phyloP scores from a whole-genome alignment of 1,140 invertebrate genomes.

The Periplaneta americana region DNA sequence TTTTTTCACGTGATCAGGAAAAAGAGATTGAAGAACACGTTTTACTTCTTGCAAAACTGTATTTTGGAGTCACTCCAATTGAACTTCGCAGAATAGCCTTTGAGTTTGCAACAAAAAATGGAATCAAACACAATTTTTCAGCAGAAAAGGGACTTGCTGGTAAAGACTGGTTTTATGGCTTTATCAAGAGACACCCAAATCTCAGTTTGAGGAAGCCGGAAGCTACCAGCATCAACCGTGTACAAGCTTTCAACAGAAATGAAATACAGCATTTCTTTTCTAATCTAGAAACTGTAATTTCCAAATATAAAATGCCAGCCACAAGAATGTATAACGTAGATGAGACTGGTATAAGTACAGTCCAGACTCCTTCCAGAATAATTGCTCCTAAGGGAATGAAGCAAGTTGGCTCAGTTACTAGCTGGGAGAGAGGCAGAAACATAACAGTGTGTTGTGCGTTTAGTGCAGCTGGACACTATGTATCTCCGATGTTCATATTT shows the following conservation, averaged over 20 bases:
- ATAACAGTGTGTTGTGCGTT: slow-evolving; percentile 28
- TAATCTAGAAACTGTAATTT: background rate
- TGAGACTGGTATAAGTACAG: slow-evolving; percentile 8
- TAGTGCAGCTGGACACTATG: slow-evolving; percentile 31
- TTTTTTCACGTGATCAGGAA: background rate
- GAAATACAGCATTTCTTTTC: slow-evolving; percentile 1
- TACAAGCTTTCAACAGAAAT: background rate
- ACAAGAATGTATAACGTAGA: slow-evolving; percentile 3
- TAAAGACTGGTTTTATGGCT: background rate
- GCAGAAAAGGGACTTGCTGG: background rate
- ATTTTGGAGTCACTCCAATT: background rate
- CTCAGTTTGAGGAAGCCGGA: background rate
- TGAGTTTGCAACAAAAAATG: background rate
- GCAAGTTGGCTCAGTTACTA: slow-evolving; percentile 31
- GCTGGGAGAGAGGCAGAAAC: slow-evolving; percentile 29
- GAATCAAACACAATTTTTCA: background rate
- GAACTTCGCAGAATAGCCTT: background rate
- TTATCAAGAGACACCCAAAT: background rate
- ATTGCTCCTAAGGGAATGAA: slow-evolving; percentile 25
- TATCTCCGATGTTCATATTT: slow-evolving; percentile 37
- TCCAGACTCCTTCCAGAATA: background rate
- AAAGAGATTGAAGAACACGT: background rate
- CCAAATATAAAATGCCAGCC: background rate
- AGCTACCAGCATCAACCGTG: background rate
- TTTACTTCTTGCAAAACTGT: background rate